phyloP scores from a whole-genome alignment of 2,888 invertebrate genomes.

The Xestia c-nigrum region DNA sequence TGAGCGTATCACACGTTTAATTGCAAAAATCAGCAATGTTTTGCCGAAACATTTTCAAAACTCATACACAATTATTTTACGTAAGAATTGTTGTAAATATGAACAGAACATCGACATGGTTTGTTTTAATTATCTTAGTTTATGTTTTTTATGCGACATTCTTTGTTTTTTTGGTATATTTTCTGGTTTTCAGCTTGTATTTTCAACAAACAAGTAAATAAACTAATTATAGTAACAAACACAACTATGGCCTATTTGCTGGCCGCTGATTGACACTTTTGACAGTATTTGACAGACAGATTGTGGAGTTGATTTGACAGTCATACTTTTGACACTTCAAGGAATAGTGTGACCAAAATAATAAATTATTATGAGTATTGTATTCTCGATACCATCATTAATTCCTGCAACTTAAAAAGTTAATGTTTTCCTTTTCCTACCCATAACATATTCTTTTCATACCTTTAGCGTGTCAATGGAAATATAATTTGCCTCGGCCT shows the following conservation, averaged over 20 bases:
- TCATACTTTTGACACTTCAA: background rate
- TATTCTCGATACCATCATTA: background rate
- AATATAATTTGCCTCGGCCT: background rate
- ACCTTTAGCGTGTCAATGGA: background rate
- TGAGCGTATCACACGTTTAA: background rate
- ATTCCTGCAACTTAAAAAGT: background rate
- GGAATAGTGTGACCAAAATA: slow-evolving; percentile 1
- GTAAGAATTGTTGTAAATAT: background rate
- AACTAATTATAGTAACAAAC: slow-evolving; percentile 27
- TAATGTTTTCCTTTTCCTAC: background rate
- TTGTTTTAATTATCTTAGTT: background rate
- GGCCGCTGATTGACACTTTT: slow-evolving; percentile 2
- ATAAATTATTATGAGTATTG: background rate
- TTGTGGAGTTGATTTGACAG: too few relatives aligned
- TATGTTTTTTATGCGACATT: background rate
- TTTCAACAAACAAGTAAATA: background rate
- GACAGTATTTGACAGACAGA: background rate
- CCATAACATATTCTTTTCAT: too few relatives aligned
- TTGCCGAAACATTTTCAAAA: slow-evolving; percentile 4
- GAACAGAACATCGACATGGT: background rate
- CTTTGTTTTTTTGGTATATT: slow-evolving; percentile 10
- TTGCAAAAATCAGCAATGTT: slow-evolving; percentile 1
- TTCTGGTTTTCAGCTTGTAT: background rate
- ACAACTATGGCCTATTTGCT: slow-evolving; percentile 3
- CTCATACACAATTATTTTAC: slow-evolving; percentile 7